A percentile compares a stretch with the other conserved stretches of the same genome.
phyloP scores from a whole-genome alignment of 1,140 invertebrate species.

The Lepidurus arcticus region DNA sequence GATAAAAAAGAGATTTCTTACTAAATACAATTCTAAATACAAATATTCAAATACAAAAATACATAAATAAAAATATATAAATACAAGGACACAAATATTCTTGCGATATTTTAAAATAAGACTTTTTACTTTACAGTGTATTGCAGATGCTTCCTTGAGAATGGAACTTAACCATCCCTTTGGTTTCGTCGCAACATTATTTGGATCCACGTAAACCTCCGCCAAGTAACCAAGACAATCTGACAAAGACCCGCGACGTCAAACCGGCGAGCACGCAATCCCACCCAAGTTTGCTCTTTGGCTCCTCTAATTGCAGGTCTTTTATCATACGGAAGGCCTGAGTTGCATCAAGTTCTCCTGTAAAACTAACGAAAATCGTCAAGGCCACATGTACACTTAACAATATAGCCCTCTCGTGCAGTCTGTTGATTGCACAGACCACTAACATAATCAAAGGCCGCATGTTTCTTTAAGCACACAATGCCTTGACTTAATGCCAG shows the following conservation, averaged over 20 bases:
- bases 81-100: no score
- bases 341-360: neutral
- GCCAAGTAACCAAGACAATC: neutral
- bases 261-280: conserved; percentile 3
- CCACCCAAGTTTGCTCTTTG: conserved; percentile 9
- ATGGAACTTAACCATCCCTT: neutral
- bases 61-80: no score
- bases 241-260: neutral
- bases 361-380: neutral
- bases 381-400: neutral
- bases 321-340: neutral
- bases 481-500: neutral
- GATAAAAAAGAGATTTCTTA: neutral
- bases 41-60: neutral
- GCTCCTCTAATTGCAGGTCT: conserved; percentile 2
- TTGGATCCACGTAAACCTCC: neutral
- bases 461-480: neutral
- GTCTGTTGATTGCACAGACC: neutral
- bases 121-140: neutral
- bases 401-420: neutral
- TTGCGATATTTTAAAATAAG: no score
- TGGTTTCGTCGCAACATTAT: neutral
- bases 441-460: conserved; percentile 13
- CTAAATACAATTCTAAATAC: neutral
- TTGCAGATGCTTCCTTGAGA: neutral